Evolutionary conservation across 2,888 invertebrate species (phyloP).

Genomic region (Trichogramma dendrolimi): DNA sequence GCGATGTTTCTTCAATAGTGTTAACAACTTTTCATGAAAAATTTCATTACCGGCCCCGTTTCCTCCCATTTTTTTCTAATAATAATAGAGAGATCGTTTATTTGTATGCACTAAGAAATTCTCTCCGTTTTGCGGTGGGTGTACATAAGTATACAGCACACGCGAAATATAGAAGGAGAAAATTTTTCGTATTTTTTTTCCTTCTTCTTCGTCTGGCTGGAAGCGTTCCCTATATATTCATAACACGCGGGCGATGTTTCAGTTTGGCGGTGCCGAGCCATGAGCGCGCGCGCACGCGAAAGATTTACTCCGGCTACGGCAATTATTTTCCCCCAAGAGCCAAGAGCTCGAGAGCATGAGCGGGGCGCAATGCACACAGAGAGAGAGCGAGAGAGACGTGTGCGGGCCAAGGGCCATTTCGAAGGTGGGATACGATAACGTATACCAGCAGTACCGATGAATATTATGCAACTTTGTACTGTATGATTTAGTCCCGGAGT

Average conservation of each 20-base stretch:
- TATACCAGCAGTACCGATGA: slow-evolving; percentile 3
- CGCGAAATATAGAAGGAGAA: too few relatives aligned
- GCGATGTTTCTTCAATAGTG: not conserved
- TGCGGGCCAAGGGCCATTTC: too few relatives aligned
- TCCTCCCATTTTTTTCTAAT: too few relatives aligned
- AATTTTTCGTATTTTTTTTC: too few relatives aligned
- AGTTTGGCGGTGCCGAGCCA: not conserved
- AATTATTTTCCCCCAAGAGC: slow-evolving; percentile 34
- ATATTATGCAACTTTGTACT: slow-evolving; percentile 16
- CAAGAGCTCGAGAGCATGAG: not conserved
- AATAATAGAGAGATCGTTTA: too few relatives aligned
- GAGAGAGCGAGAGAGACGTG: not conserved
- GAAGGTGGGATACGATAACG: slow-evolving; percentile 1
- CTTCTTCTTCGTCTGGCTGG: too few relatives aligned
- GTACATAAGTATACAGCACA: too few relatives aligned
- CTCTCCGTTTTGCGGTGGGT: too few relatives aligned
- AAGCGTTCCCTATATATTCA: slow-evolving; percentile 12
- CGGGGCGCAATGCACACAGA: not conserved
- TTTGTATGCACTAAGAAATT: too few relatives aligned
- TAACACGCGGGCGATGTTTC: not conserved
- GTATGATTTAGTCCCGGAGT: slow-evolving; percentile 13
- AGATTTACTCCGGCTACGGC: slow-evolving; percentile 41
- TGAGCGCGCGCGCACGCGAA: slow-evolving; percentile 8
- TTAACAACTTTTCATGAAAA: slow-evolving; percentile 10
- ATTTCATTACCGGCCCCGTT: slow-evolving; percentile 6